Base-by-base conservation (phyloP, 2,888 invertebrate species). In the Campopleginae sp. region DNA sequence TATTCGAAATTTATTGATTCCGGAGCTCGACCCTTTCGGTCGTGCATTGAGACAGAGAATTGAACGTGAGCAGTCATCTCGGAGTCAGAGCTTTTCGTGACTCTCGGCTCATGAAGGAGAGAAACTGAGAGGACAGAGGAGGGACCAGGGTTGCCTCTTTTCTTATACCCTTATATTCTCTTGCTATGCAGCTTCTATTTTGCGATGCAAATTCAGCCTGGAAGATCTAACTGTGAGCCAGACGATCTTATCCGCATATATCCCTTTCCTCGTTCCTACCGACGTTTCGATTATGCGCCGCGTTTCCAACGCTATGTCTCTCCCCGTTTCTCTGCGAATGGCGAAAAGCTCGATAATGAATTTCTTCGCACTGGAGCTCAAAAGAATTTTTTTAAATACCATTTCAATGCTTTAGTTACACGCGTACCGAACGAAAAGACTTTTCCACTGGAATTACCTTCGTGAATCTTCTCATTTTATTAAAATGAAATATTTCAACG, bases 151-250 rank as follows among this genome's bases (percentile, higher is more conserved):
- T 58, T 77, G 51, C n/a, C 27, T 48, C 63, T 63, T 38, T 72
- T 72, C 72, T 71, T 46, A 19, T 42, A 17, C 23, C 23, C 74
- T 54, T 58, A 58, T 31, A 31, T 42, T 75, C 61, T 27, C 44
- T 23, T 10, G 74, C 61, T 23, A 66, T 51, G 77, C 77, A 77
- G 51, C 61, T 51, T 27, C 80, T 74, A 75, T 80, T 80, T 80
- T 80, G 80, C 80, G 74, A 80, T 80, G 80, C 80, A 80, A 80
- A 80, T 80, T 80, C 75, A 74, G 33, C 31, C 74, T 72, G 68
- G 58, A 80, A 80, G 80, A 80, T 80, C 65, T 66, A 66, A 72
- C 54, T 72, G 51, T 31, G 65, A 19, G 54, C 44, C 58, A 75
- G 80, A 75, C 80, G 80, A 80, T 80, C 80, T 80, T 80, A 80